Evolutionary conservation across 2,113 vertebrate genomes (phyloP), one percentile per base, ranked within the genome.

Genomic region (Eulemur macaco): DNA sequence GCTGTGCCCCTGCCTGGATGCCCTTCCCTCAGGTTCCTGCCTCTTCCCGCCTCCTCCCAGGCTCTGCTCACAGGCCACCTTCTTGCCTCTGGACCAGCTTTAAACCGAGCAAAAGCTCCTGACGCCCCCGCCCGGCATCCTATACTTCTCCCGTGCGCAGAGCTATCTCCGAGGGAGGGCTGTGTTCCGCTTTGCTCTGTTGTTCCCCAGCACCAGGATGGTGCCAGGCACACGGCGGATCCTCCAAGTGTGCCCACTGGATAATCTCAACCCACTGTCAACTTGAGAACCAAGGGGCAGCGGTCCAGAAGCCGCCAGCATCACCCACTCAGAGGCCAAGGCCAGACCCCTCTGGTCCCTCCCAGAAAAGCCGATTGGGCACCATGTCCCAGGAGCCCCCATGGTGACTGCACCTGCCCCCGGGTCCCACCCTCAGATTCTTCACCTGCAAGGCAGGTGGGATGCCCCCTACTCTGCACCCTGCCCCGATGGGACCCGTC

Each of bases 51-150:
- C 76, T 73, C n/a, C n/a, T 63, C 18, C 29, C 21, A 25, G 27
- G 6, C 18, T 76, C 86, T 5, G 18, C 50, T 9, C 60, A 54
- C 11, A 21, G 4, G 2, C 25, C 14, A 56, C 21, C 12, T 2
- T 2, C 66, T 63, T 11, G 8, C 13, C 18, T 60, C 2, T 17
- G 6, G 21, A 9, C 7, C 23, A 34, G 7, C 64, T 68, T 0
- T 12, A 69, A 45, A 63, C 10, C 27, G 58, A 21, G 7, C 54
- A 56, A 21, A 56, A 56, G 20, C 54, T 21, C 54, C 54, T 56
- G 20, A 56, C 54, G 7, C 54, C 54, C 54, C 20, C 6, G 20
- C 54, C 54, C 20, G 7, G 54, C 20, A 42, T 45, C 4, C 27
- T 2, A 14, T 12, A 23, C 4, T 56, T 15, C 15, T n/a, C 2